Evolutionary conservation across 2,113 vertebrate species (phyloP).

Genomic region (Grantiella picta): DNA sequence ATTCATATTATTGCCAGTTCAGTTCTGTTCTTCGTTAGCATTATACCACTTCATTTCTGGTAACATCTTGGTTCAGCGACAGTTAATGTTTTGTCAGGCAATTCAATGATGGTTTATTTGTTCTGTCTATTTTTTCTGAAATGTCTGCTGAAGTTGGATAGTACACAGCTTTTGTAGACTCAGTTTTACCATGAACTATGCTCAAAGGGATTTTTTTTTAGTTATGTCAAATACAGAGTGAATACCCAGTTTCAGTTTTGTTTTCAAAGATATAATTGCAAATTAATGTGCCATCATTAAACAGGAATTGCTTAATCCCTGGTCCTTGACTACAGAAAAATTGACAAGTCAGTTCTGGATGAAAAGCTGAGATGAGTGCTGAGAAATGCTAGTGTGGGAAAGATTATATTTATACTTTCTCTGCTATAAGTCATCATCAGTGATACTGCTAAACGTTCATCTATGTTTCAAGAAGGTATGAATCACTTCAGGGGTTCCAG

Average conservation of each 20-base stretch:
- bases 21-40: background rate
- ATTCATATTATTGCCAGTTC: background rate
- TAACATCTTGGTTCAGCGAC: background rate
- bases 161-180: background rate
- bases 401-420: conserved; percentile 27
- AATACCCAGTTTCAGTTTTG: background rate
- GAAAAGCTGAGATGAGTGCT: background rate
- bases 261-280: background rate
- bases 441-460: background rate
- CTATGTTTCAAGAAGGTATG: background rate
- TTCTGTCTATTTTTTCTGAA: background rate
- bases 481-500: background rate
- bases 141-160: background rate
- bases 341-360: conserved; percentile 19
- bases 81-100: background rate
- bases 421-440: background rate
- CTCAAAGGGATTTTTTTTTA: background rate
- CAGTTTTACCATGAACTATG: background rate
- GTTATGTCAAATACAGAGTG: background rate
- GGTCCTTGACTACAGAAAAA: background rate
- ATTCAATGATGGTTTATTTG: background rate
- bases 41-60: background rate
- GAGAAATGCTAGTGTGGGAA: conserved; percentile 16
- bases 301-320: background rate
- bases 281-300: background rate